phyloP scores from a whole-genome alignment of 2,113 vertebrate species.

The Globicephala melas region DNA sequence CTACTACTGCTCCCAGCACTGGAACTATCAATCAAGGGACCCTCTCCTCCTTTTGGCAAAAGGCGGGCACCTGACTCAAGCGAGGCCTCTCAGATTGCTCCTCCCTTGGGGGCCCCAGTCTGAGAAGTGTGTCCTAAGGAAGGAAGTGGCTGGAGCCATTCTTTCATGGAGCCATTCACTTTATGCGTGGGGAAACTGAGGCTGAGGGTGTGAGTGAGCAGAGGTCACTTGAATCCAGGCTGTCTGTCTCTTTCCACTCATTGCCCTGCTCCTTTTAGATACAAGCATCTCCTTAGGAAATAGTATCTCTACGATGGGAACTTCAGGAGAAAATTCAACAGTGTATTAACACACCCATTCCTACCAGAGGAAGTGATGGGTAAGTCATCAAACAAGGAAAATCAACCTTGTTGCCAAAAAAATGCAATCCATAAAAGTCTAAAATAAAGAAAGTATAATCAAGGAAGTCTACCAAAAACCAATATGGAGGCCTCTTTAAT shows the following conservation, averaged over 20 bases:
- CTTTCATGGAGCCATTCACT: too few species aligned
- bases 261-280: not conserved
- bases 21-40: not conserved
- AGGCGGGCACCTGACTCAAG: not conserved
- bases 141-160: not conserved
- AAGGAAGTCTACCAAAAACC: too few species aligned
- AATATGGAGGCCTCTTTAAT: not conserved
- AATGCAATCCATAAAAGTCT: not conserved
- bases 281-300: not conserved
- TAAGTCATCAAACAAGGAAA: not conserved
- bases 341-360: not conserved
- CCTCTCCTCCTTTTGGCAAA: not conserved
- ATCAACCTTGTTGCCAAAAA: not conserved
- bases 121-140: not conserved
- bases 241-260: not conserved
- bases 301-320: not conserved
- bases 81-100: fast-evolving
- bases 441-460: not conserved
- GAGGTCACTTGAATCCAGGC: not conserved
- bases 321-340: not conserved
- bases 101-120: fast-evolving
- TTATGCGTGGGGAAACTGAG: not conserved
- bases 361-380: not conserved
- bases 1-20: too few species aligned
- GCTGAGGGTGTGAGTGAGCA: not conserved